Percentiles rank a stretch among this genome's conserved stretches.
Conservation (phyloP, 92 coral and sea anemone genomes). For the Micromussa lordhowensis region DNA sequence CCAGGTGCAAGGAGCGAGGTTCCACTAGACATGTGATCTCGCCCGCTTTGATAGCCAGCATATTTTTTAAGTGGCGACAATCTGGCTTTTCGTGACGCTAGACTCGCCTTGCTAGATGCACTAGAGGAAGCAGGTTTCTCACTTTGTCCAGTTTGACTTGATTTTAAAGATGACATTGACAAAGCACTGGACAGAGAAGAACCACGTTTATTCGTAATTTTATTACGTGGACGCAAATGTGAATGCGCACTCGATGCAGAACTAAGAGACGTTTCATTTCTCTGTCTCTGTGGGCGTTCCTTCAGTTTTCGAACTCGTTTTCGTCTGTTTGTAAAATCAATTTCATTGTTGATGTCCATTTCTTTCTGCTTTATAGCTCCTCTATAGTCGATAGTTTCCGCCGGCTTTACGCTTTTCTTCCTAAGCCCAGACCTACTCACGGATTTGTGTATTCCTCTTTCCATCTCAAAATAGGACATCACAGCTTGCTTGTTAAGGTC, state of each 20-base stretch:
- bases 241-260: constrained; percentile 48
- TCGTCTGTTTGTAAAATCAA: constrained; percentile 49
- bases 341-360: constrained; percentile 26
- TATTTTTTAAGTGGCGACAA: constrained; percentile 47
- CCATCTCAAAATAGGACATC: constrained; percentile 19
- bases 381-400: neutral
- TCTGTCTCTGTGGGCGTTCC: constrained; percentile 56
- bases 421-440: neutral
- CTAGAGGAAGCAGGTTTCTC: constrained; percentile 2
- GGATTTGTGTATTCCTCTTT: constrained; percentile 12
- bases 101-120: constrained; percentile 29
- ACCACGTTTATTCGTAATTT: neutral
- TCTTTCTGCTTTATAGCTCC: constrained; percentile 5
- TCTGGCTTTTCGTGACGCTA: neutral
- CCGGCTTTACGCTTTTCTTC: neutral
- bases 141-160: constrained; percentile 9
- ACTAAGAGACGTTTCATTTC: constrained; percentile 52
- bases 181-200: constrained; percentile 34
- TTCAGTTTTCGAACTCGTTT: constrained; percentile 74
- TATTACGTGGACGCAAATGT: neutral
- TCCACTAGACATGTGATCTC: constrained; percentile 39
- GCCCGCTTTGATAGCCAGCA: constrained; percentile 64
- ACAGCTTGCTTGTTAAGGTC: constrained; percentile 30
- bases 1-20: constrained; percentile 61
- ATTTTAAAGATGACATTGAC: constrained; percentile 20